Percentiles rank a stretch among this genome's conserved stretches.
phyloP scores from a whole-genome alignment of 2,797 vertebrate species.

The Enteromius paludinosus region DNA sequence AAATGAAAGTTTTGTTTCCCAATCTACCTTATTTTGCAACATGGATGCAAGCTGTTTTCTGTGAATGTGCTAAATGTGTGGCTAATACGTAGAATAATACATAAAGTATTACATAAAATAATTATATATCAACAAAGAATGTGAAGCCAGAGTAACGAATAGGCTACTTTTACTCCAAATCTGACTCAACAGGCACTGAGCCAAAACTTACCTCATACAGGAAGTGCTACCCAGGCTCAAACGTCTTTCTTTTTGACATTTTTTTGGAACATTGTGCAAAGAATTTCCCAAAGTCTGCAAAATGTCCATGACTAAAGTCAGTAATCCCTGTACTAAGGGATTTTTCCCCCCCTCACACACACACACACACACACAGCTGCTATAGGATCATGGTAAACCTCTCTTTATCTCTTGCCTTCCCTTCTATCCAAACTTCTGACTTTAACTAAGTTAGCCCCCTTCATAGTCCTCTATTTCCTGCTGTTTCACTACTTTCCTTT shows the following conservation, averaged over 20 bases:
- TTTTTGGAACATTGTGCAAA: conserved; percentile 24
- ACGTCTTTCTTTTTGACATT: conserved; percentile 41
- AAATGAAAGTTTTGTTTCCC: background rate
- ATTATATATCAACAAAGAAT: conserved; percentile 29
- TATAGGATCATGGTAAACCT: conserved; percentile 11
- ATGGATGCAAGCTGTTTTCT: background rate
- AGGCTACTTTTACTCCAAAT: conserved; percentile 31
- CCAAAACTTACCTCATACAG: conserved; percentile 41
- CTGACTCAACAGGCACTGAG: conserved; percentile 34
- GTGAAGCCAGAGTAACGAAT: conserved; percentile 22
- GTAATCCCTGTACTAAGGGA: conserved; percentile 26
- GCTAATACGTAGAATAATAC: background rate
- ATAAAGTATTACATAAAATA: background rate
- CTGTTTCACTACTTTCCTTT: background rate
- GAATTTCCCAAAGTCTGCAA: conserved; percentile 54
- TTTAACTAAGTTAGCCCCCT: background rate
- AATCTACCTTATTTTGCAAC: background rate
- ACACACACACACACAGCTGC: conserved; percentile 37
- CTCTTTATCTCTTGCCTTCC: conserved; percentile 18
- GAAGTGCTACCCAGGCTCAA: conserved; percentile 41
- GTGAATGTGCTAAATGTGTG: background rate
- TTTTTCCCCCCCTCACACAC: background rate
- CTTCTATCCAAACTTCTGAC: conserved; percentile 6
- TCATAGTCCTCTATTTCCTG: background rate
- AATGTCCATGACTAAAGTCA: conserved; percentile 55